A percentile compares a stretch with the other conserved stretches of the same genome.
Conservation (phyloP, 2,797 vertebrate genomes). For the Coccyzus lansbergi region DNA sequence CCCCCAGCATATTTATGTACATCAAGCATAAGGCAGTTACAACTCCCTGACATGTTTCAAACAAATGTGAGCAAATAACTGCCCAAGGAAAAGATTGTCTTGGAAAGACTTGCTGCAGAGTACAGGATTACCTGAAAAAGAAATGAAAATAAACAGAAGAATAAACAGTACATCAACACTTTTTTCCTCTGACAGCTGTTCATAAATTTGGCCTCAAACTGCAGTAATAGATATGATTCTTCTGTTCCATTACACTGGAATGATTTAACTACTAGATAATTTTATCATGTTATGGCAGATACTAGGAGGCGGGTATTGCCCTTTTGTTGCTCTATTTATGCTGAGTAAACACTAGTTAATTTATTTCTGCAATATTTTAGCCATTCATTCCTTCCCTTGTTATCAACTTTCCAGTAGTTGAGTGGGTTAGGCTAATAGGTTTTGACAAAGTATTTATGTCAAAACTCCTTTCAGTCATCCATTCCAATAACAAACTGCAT, state of each 20-base stretch:
- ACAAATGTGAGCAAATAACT: neutral
- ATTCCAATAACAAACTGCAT: neutral
- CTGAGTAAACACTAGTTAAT: neutral
- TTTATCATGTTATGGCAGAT: neutral
- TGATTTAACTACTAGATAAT: neutral
- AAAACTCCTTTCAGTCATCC: neutral
- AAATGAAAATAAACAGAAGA: neutral
- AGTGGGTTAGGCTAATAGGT: accelerated
- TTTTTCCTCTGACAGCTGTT: neutral
- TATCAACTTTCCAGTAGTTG: neutral
- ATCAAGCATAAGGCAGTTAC: neutral
- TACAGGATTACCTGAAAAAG: neutral
- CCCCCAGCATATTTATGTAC: neutral
- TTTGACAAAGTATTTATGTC: neutral
- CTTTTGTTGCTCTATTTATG: neutral
- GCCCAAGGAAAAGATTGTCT: neutral
- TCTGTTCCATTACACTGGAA: neutral
- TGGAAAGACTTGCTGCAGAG: neutral
- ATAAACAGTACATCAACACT: neutral
- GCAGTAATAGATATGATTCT: neutral
- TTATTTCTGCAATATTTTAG: neutral
- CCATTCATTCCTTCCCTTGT: neutral
- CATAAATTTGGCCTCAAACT: neutral
- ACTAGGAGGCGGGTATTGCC: neutral
- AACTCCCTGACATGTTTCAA: neutral